Base-by-base conservation (phyloP, 1,140 invertebrate species). In the Drosophila seguyi region DNA sequence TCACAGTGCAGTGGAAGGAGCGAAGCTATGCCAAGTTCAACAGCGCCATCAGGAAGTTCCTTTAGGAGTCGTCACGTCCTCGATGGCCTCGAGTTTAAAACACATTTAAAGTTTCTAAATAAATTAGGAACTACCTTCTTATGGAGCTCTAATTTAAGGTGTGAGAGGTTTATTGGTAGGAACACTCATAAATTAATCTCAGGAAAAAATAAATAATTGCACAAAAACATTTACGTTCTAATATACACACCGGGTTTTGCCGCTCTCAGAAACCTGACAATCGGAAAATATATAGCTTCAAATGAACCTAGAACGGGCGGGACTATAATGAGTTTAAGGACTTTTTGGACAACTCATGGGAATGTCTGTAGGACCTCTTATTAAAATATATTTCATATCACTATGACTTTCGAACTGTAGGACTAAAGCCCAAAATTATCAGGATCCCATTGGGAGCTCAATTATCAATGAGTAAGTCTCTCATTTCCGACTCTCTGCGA, bases 1-100 rank as follows among this genome's bases (percentile, higher is more conserved):
- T 93, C 18, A 94, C 94, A 67, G 78, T 93, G 11, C 93, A 94
- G 71, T 94, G 94, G 94, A 93, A 92, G 60, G 55, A 85, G 14
- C 81, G 75, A 41, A 88, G 91, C 56, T 88, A 79, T 18, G 44
- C 53, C 3, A 59, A 73, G 6, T 67, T 92, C 25, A 67, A 84
- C 2, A 53, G 53, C 27, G 67, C 84, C 14, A 73, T 88, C 8
- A 53, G 75, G 42, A 38, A 53, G 27, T 55, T 71, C 13, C 27
- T 79, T 13, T 71, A 71, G 39, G 36, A 4, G 7, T 8, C 39
- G 6, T 18, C 39, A 5, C 34, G 11, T 4, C 11, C 34, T 7
- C 4, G 1, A 41, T 42, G n/a, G 3, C 22, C 13, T 13, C 6
- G 42, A 6, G 11, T 4, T 16, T 25, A 45, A 14, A 45, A 45